Evolutionary conservation across 2,797 vertebrate species (phyloP).

Genomic region (Hemitrygon akajei): DNA sequence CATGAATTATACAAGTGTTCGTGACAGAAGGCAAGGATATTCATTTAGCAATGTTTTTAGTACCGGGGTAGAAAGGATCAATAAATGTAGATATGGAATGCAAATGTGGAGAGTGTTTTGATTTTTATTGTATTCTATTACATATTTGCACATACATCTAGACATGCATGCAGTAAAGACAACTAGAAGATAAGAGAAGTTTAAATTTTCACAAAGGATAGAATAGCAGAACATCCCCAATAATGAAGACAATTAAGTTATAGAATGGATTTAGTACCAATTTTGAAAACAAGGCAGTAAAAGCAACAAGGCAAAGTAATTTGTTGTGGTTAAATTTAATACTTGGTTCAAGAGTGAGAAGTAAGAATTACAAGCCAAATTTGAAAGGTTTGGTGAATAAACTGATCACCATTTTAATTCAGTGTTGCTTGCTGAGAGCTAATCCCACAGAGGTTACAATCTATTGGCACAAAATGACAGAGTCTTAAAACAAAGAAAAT

Average conservation of each 20-base stretch:
- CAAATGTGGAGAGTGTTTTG: not conserved
- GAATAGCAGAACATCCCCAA: not conserved
- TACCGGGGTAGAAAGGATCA: not conserved
- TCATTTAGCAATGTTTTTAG: not conserved
- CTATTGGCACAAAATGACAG: too few species aligned
- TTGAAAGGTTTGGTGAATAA: not conserved
- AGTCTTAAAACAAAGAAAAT: too few species aligned
- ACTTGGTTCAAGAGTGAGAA: not conserved
- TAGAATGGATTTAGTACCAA: not conserved
- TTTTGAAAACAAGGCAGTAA: not conserved
- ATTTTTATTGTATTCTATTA: not conserved
- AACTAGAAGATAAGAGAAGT: not conserved
- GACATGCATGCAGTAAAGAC: not conserved
- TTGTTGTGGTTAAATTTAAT: not conserved
- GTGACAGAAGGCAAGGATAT: slow-evolving; percentile 12
- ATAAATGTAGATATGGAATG: not conserved
- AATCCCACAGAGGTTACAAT: too few species aligned
- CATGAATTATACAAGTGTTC: not conserved
- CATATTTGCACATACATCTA: not conserved
- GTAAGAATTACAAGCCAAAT: not conserved
- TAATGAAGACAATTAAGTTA: not conserved
- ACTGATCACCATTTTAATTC: not conserved
- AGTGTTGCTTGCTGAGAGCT: too few species aligned
- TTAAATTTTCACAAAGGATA: not conserved
- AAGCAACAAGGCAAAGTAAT: not conserved